A percentile compares a stretch with the other conserved stretches of the same genome.
These are phyloP conservation scores for Drosophila infuscata DNA, from an alignment of 2,888 invertebrate species.

Conservation along the genomic window DNA sequence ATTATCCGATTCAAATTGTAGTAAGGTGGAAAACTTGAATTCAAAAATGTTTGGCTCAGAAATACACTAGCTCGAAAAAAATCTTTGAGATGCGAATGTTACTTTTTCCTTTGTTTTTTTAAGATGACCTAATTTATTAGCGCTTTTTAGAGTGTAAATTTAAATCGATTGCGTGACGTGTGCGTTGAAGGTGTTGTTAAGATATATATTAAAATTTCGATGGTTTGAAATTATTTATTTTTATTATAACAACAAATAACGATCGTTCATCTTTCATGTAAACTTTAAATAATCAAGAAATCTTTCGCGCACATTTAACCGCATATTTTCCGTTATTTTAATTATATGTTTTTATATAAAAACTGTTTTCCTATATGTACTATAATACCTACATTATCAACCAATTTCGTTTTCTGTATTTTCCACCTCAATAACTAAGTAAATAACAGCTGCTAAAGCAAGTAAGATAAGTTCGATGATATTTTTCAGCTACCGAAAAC, in stretches of 20 bases:
- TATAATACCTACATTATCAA: background rate
- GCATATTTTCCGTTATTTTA: background rate
- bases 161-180: background rate
- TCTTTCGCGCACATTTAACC: background rate
- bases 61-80: slow-evolving; percentile 1
- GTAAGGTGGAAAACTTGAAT: background rate
- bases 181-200: background rate
- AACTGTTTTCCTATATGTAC: background rate
- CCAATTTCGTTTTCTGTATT: background rate
- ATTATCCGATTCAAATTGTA: slow-evolving; percentile 27
- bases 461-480: background rate
- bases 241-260: background rate
- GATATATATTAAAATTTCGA: background rate
- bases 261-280: background rate
- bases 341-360: background rate
- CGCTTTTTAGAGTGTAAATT: background rate
- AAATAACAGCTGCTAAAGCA: background rate
- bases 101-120: background rate
- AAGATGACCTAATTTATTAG: background rate
- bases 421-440: background rate
- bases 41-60: background rate
- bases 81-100: background rate
- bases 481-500: background rate
- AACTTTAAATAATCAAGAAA: background rate
- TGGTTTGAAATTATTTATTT: slow-evolving; percentile 1